Base-by-base conservation (phyloP, 2,888 invertebrate genomes). In the Ectropis crepuscularia region DNA sequence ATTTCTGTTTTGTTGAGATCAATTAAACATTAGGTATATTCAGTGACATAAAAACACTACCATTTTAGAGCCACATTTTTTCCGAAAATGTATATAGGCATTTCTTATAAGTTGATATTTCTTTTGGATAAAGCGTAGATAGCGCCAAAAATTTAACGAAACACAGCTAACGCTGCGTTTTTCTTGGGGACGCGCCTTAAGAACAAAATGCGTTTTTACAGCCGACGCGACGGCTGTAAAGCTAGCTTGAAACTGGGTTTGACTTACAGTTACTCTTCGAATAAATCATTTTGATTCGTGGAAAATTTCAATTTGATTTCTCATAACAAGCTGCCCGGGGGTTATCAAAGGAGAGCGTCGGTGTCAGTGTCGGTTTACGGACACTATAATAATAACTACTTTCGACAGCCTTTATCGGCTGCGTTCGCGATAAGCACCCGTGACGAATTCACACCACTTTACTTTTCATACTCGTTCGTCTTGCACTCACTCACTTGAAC, bases 401-500 rank as follows among this genome's bases (percentile, higher is more conserved):
- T 88, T 90, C 87, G 86, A 85, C 87, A 74, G 83, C 85, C 84
- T 90, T 89, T 90, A 92, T 90, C 90, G 88, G 82, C 80, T 86
- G 89, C 86, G 82, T 86, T 77, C 82, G 83, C 89, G 92, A 92
- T 92, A 92, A 92, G 87, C 88, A 89, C 86, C 90, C 91, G 90
- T 90, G 91, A 92, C 92, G 90, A 91, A 92, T 92, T 90, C 81
- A 87, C 90, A 88, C 85, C 89, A 88, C 85, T 87, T 85, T 72
- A 57, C 72, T 67, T 67, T 68, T 69, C 65, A 65, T 67, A 66
- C 69, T 61, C 55, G 61, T 61, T 57, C 64, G 61, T 54, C 72
- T 69, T 68, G 62, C 67, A 65, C 58, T 62, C 65, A 73, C 70
- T 65, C 67, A 61, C 39, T 42, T 9, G 12, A 28, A 43, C 28